These are phyloP conservation scores for Latrodectus elegans DNA, from an alignment of 2,888 invertebrate species.

Conservation along the genomic window DNA sequence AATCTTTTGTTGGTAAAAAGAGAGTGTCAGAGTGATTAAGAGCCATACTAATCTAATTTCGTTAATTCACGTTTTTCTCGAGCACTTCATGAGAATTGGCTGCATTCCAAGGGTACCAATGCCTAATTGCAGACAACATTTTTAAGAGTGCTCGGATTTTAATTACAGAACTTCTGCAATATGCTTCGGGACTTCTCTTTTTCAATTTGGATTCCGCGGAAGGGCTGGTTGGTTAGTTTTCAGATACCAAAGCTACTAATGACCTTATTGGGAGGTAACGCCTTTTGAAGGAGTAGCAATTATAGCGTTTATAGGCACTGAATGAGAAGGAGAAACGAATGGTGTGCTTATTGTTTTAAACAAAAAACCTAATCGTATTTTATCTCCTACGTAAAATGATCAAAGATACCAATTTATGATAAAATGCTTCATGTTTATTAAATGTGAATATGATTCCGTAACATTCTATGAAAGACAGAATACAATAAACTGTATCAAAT, in stretches of 20 bases:
- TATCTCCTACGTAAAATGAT: too few relatives aligned
- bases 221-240: constrained; percentile 44
- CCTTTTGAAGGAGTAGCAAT: not conserved
- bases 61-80: constrained; percentile 67
- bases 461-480: too few relatives aligned
- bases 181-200: constrained; percentile 31
- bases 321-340: too few relatives aligned
- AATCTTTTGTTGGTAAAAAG: constrained; percentile 60
- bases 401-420: too few relatives aligned
- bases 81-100: constrained; percentile 56
- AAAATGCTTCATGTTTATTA: too few relatives aligned
- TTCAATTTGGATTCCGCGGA: constrained; percentile 37
- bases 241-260: constrained; percentile 53
- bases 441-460: too few relatives aligned
- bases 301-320: too few relatives aligned
- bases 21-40: constrained; percentile 62
- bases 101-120: constrained; percentile 48
- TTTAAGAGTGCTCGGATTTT: constrained; percentile 58
- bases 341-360: too few relatives aligned
- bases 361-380: too few relatives aligned
- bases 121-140: constrained; percentile 57
- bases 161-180: constrained; percentile 57
- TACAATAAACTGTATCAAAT: too few relatives aligned
- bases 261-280: constrained; percentile 17
- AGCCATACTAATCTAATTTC: constrained; percentile 63